Conservation (phyloP, 2,888 invertebrate genomes). For the Erebia ligea region DNA sequence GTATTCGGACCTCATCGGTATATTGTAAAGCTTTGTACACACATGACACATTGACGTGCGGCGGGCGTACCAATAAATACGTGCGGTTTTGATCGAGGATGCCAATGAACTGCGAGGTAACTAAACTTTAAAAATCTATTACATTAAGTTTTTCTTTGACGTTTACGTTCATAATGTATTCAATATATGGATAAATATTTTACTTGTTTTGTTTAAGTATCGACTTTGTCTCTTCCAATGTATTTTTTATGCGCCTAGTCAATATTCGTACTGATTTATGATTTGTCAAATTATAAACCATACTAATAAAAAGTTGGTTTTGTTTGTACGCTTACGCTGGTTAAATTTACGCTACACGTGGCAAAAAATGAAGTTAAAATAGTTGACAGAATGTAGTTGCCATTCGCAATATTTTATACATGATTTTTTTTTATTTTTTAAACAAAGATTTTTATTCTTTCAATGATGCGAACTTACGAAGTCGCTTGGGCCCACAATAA, state of each 20-base stretch:
- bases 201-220: not conserved
- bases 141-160: too few species aligned
- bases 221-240: not conserved
- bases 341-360: not conserved
- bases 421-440: too few species aligned
- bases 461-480: not conserved
- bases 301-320: not conserved
- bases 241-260: not conserved
- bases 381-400: not conserved
- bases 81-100: not conserved
- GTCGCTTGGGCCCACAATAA: not conserved
- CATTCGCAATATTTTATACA: not conserved
- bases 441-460: not conserved
- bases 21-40: slow-evolving; percentile 9
- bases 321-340: too few species aligned
- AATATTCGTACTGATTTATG: not conserved
- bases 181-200: not conserved
- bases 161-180: not conserved
- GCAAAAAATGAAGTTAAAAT: not conserved
- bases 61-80: not conserved
- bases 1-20: not conserved
- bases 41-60: slow-evolving; percentile 3
- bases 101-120: not conserved
- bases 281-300: not conserved
- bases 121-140: not conserved